Evolutionary conservation across 64 coral and sea anemone genomes (phyloP).

Genomic region (Hydrozoanthus tunicans): DNA sequence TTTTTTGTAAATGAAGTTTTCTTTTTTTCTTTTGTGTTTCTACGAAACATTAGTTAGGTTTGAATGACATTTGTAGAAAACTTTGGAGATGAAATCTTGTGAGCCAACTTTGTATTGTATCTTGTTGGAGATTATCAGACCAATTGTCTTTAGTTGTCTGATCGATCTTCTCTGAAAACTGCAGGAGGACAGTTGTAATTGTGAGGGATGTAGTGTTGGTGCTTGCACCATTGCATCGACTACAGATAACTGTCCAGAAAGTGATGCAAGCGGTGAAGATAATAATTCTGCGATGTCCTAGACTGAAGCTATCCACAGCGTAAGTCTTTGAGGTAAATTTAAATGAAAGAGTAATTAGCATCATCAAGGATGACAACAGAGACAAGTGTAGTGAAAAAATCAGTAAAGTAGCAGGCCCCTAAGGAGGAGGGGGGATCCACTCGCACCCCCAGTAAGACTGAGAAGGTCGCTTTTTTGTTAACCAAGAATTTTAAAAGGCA

Average conservation of each 20-base stretch:
- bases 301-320: not conserved
- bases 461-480: too few relatives aligned
- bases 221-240: constrained; percentile 20
- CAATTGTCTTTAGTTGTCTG: constrained; percentile 4
- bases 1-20: not conserved
- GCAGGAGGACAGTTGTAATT: constrained; percentile 46
- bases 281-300: not conserved
- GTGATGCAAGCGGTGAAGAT: not conserved
- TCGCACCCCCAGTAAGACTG: too few relatives aligned
- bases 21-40: constrained; percentile 22
- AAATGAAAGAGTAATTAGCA: not conserved
- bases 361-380: too few relatives aligned
- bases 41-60: constrained; percentile 6
- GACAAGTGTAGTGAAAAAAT: too few relatives aligned
- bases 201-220: constrained; percentile 46
- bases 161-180: constrained; percentile 38
- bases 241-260: constrained; percentile 34
- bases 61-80: not conserved
- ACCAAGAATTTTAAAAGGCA: too few relatives aligned
- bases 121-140: constrained; percentile 11
- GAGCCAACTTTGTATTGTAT: constrained; percentile 42
- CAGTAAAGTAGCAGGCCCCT: too few relatives aligned
- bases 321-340: constrained; percentile 8
- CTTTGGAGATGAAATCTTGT: constrained; percentile 1
- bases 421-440: too few relatives aligned